Percentiles rank a stretch among this genome's conserved stretches.
phyloP scores from a whole-genome alignment of 1,140 invertebrate species.

The Cydia fagiglandana region DNA sequence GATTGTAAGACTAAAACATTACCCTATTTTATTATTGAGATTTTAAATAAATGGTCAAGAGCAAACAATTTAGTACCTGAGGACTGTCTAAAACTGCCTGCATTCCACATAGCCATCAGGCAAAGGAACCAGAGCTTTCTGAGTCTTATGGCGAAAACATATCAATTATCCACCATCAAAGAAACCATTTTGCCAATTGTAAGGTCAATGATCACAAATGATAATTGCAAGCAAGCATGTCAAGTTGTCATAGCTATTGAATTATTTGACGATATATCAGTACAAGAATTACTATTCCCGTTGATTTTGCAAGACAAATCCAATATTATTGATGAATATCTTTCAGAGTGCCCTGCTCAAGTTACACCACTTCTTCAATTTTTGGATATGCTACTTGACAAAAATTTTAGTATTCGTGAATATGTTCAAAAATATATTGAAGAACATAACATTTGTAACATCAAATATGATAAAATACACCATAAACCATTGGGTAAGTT shows the following conservation, averaged over 20 bases:
- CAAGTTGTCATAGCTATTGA: conserved; percentile 82
- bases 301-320: conserved; percentile 87
- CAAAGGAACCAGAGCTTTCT: conserved; percentile 69
- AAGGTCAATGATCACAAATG: conserved; percentile 66
- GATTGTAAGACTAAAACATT: conserved; percentile 71
- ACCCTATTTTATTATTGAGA: conserved; percentile 67
- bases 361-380: conserved; percentile 81
- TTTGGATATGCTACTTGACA: conserved; percentile 82
- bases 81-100: conserved; percentile 61
- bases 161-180: conserved; percentile 59
- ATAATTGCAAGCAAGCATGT: conserved; percentile 80
- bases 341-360: conserved; percentile 80
- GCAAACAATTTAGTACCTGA: conserved; percentile 45
- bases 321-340: conserved; percentile 84
- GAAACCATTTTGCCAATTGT: conserved; percentile 61
- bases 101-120: conserved; percentile 64
- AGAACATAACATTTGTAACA: conserved; percentile 80
- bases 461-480: conserved; percentile 81
- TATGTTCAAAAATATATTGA: conserved; percentile 71
- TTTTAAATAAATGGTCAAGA: conserved; percentile 59
- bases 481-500: conserved; percentile 82
- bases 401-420: conserved; percentile 55
- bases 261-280: conserved; percentile 82
- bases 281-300: conserved; percentile 85
- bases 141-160: conserved; percentile 61